phyloP scores from a whole-genome alignment of 2,113 vertebrate genomes.

The Pterophyllum scalare region DNA sequence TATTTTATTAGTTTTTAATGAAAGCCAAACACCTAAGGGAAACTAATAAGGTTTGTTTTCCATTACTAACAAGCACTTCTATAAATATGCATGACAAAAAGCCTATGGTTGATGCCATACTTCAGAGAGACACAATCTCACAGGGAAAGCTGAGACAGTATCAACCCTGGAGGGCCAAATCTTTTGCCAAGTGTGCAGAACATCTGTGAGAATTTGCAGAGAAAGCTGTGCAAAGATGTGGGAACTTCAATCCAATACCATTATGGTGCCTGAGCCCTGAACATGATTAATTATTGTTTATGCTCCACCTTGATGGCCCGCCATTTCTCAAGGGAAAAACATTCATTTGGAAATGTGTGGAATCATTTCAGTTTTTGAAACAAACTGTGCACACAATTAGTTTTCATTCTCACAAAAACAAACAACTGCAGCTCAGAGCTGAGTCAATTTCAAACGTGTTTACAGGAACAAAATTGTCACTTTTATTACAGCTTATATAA shows the following conservation, averaged over 20 bases:
- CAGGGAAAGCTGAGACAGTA: not conserved
- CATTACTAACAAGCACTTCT: not conserved
- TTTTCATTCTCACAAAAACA: not conserved
- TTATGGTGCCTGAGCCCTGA: not conserved
- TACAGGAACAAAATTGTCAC: not conserved
- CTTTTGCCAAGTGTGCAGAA: not conserved
- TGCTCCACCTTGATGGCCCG: not conserved
- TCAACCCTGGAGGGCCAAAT: not conserved
- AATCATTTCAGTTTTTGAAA: conserved; percentile 12
- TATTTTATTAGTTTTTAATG: not conserved
- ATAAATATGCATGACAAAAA: conserved; percentile 25
- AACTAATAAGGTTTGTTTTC: conserved; percentile 28
- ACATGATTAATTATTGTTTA: conserved; percentile 6
- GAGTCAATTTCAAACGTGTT: not conserved
- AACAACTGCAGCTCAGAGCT: not conserved
- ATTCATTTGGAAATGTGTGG: conserved; percentile 7
- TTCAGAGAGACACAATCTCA: conserved; percentile 8
- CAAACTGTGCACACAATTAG: not conserved
- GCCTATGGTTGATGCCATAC: not conserved
- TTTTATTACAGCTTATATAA: not conserved
- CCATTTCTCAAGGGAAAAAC: not conserved
- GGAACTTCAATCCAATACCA: not conserved
- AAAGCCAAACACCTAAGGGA: conserved; percentile 4
- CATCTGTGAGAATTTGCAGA: conserved; percentile 7
- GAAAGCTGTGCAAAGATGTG: not conserved